Conservation (phyloP, 2,113 vertebrate species). For the Heterochromis multidens region DNA sequence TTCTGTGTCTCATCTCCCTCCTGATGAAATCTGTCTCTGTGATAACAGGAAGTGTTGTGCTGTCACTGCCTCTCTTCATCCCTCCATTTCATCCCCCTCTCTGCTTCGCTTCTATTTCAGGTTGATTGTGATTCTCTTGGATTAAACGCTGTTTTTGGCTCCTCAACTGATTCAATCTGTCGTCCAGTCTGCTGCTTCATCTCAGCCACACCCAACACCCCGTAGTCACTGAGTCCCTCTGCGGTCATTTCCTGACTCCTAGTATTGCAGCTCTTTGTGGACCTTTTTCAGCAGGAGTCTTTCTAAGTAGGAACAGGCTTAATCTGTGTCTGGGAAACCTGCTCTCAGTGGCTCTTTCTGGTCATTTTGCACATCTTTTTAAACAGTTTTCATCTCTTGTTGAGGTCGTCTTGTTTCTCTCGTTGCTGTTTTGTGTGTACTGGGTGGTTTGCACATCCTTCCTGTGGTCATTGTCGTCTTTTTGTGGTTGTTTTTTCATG, state of each 20-base stretch:
- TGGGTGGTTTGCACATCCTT: neutral
- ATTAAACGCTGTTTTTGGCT: neutral
- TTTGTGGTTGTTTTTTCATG: neutral
- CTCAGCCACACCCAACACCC: neutral
- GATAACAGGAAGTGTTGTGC: constrained; percentile 1
- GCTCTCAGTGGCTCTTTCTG: neutral
- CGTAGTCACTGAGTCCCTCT: neutral
- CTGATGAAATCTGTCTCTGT: constrained; percentile 5
- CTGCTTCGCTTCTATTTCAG: neutral
- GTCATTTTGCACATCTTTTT: neutral
- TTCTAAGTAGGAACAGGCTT: neutral
- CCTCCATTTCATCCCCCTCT: neutral
- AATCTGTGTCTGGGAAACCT: neutral
- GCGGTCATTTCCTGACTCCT: neutral
- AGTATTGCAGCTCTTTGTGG: too few species aligned
- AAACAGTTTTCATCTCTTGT: neutral
- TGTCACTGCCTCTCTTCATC: neutral
- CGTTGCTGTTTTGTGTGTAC: neutral
- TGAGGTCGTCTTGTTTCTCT: neutral
- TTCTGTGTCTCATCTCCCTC: neutral
- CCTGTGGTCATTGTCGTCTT: neutral
- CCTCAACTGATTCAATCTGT: neutral
- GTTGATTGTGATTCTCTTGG: neutral
- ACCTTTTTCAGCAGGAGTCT: too few species aligned
- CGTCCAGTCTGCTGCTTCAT: neutral